phyloP scores from a whole-genome alignment of 2,797 vertebrate species.

The Pagetopsis macropterus region DNA sequence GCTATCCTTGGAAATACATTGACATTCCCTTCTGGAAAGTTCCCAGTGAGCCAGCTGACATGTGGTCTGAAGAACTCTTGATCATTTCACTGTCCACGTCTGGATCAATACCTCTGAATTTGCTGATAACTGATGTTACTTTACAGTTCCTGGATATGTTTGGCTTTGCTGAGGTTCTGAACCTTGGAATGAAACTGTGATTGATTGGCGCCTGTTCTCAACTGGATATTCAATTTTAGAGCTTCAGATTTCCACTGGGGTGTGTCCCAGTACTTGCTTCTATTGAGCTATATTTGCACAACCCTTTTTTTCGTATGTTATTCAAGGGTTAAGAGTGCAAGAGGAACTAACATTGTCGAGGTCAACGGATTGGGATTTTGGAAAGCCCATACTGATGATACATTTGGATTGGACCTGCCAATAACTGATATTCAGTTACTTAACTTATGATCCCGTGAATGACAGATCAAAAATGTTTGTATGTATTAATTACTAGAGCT shows the following conservation, averaged over 20 bases:
- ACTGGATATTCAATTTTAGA: slow-evolving; percentile 3
- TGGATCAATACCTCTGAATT: slow-evolving; percentile 39
- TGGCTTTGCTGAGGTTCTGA: slow-evolving; percentile 1
- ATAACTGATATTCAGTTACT: slow-evolving; percentile 9
- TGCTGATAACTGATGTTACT: slow-evolving; percentile 19
- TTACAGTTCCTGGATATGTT: slow-evolving; percentile 16
- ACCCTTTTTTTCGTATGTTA: slow-evolving; percentile 10
- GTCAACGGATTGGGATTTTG: background rate
- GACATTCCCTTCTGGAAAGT: background rate
- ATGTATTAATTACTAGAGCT: background rate
- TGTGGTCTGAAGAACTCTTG: slow-evolving; percentile 19
- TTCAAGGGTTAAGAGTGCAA: background rate
- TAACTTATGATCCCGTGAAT: slow-evolving; percentile 7
- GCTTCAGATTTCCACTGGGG: slow-evolving; percentile 15
- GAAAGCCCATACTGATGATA: background rate
- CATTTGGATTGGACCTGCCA: slow-evolving; percentile 3
- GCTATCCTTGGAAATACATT: slow-evolving; percentile 17
- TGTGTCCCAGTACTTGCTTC: slow-evolving; percentile 24
- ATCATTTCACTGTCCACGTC: slow-evolving; percentile 6
- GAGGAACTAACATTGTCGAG: background rate
- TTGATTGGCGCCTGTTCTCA: slow-evolving; percentile 1
- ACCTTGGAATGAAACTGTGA: slow-evolving; percentile 32
- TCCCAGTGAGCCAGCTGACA: slow-evolving; percentile 20
- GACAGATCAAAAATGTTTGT: background rate
- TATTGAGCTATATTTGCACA: slow-evolving; percentile 39